These are phyloP conservation scores for Hexactinellida sp. DNA, from an alignment of 37 sponge, comb jelly and placozoan genomes.

Conservation along the genomic window DNA sequence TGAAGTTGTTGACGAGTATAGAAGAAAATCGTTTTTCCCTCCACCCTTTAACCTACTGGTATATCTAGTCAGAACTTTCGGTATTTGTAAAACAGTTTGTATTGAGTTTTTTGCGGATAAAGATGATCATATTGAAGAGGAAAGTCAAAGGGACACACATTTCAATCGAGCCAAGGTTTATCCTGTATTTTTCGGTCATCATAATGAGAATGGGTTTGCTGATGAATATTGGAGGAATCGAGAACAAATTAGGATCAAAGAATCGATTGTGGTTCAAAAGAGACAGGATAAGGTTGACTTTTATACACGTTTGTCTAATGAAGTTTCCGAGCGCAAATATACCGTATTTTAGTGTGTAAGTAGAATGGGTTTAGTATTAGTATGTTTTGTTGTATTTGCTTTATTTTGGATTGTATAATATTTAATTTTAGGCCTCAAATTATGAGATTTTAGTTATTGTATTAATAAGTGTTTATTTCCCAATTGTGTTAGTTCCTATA, in stretches of 20 bases:
- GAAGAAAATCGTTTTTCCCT: neutral
- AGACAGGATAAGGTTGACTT: neutral
- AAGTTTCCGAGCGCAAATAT: neutral
- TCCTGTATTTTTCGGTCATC: neutral
- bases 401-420: too few relatives aligned
- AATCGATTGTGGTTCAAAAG: neutral
- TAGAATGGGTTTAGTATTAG: too few relatives aligned
- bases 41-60: neutral
- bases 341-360: neutral
- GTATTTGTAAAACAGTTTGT: conserved; percentile 8
- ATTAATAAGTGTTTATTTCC: too few relatives aligned
- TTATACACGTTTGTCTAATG: neutral
- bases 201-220: neutral
- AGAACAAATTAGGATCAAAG: neutral
- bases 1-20: neutral
- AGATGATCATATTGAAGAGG: neutral
- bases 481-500: too few relatives aligned
- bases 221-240: neutral
- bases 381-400: too few relatives aligned
- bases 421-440: too few relatives aligned
- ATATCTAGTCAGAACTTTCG: neutral
- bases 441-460: too few relatives aligned
- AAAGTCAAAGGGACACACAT: neutral
- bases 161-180: neutral
- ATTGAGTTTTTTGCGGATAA: neutral